Conservation (phyloP, 2,888 invertebrate genomes). For the Platycheirus albimanus region DNA sequence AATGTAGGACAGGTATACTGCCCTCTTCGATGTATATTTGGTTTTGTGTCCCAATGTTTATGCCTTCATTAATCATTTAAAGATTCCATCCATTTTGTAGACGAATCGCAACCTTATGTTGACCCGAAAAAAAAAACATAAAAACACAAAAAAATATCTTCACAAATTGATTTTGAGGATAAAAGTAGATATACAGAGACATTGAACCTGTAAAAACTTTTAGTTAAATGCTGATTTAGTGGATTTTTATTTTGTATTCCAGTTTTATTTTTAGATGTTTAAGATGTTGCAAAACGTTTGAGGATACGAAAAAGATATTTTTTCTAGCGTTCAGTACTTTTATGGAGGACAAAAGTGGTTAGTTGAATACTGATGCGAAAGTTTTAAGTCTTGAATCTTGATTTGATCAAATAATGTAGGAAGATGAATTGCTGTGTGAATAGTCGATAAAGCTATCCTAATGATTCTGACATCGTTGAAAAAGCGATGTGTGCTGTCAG, state of each 20-base stretch:
- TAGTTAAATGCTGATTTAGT: conserved; percentile 28
- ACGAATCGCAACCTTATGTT: conserved; percentile 44
- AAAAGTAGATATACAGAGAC: conserved; percentile 1
- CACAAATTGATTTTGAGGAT: conserved; percentile 49
- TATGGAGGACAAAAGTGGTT: no score
- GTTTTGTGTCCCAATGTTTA: conserved; percentile 58
- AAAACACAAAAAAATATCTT: not conserved
- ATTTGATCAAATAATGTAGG: no score
- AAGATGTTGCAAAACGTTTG: no score
- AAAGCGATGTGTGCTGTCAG: no score
- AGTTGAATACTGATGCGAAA: no score
- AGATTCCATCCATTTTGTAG: conserved; percentile 58
- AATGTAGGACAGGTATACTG: conserved; percentile 6
- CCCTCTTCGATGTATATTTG: conserved; percentile 27
- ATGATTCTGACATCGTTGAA: no score
- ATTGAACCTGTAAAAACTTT: conserved; percentile 32
- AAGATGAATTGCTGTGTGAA: no score
- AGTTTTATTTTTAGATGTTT: conserved; percentile 13
- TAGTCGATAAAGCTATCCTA: no score
- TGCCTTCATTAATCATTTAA: conserved; percentile 72
- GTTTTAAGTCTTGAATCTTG: no score
- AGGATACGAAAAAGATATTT: no score
- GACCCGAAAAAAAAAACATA: conserved; percentile 14
- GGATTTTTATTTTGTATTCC: conserved; percentile 20
- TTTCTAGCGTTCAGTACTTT: no score